phyloP scores from a whole-genome alignment of 2,113 vertebrate species.

The Piprites chloris region DNA sequence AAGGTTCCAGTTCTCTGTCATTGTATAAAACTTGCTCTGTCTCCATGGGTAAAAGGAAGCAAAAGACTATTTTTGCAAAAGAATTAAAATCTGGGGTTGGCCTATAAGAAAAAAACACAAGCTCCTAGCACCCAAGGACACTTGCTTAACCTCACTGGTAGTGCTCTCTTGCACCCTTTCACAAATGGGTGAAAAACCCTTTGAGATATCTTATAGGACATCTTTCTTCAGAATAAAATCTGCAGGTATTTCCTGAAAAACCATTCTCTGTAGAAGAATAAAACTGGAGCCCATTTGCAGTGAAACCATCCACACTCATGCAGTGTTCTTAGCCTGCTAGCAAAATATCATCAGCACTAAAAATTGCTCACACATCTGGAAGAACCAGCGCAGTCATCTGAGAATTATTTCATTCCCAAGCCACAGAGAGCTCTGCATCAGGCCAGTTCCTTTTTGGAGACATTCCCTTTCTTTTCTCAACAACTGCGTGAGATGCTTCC shows the following conservation, averaged over 20 bases:
- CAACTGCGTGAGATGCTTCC: not conserved
- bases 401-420: not conserved
- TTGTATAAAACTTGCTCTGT: not conserved
- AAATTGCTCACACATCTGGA: constrained; percentile 48
- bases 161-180: not conserved
- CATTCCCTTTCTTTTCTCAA: not conserved
- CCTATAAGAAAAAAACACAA: not conserved
- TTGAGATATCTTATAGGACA: not conserved
- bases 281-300: not conserved
- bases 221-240: not conserved
- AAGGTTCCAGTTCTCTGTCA: not conserved
- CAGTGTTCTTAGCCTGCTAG: not conserved
- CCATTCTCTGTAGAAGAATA: not conserved
- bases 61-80: not conserved
- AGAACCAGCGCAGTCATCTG: not conserved
- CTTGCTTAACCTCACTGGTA: not conserved
- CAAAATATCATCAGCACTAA: constrained; percentile 14
- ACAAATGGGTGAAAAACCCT: not conserved
- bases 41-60: not conserved
- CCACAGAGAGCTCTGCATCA: not conserved
- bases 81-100: not conserved
- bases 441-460: not conserved
- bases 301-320: not conserved
- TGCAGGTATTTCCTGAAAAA: not conserved
- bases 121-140: not conserved